These are phyloP conservation scores for Eilema griseolum DNA, from an alignment of 2,888 invertebrate species.

Conservation along the genomic window DNA sequence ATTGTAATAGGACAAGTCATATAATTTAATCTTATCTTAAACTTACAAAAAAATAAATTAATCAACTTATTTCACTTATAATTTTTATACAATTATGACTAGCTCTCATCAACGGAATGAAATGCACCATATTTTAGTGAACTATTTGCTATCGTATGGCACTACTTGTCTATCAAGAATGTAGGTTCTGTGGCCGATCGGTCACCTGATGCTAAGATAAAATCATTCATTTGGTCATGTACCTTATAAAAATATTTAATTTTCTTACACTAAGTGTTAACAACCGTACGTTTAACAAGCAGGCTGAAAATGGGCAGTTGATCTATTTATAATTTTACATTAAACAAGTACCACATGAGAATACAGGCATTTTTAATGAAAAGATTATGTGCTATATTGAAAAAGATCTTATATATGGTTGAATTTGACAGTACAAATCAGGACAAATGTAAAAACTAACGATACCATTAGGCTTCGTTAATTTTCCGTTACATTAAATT, in stretches of 20 bases:
- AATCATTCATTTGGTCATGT: constrained; percentile 75
- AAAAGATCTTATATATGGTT: not conserved
- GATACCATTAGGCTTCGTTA: too few species aligned
- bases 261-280: constrained; percentile 68
- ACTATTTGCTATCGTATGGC: constrained; percentile 67
- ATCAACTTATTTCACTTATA: constrained; percentile 57
- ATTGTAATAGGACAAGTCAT: not conserved
- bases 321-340: constrained; percentile 16
- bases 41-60: constrained; percentile 57
- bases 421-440: not conserved
- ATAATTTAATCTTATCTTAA: constrained; percentile 24
- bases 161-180: constrained; percentile 56
- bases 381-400: not conserved
- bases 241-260: constrained; percentile 79
- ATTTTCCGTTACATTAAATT: not conserved
- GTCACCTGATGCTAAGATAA: constrained; percentile 54
- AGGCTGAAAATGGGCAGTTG: constrained; percentile 35
- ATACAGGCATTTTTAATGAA: not conserved
- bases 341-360: constrained; percentile 9
- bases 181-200: constrained; percentile 39
- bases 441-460: not conserved
- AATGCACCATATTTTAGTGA: constrained; percentile 76
- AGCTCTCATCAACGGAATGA: constrained; percentile 75
- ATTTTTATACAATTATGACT: constrained; percentile 75
- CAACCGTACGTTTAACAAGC: constrained; percentile 63